Percentiles rank a stretch among this genome's conserved stretches.
phyloP scores from a whole-genome alignment of 2,797 vertebrate genomes.

The Rhyacichthys aspro region DNA sequence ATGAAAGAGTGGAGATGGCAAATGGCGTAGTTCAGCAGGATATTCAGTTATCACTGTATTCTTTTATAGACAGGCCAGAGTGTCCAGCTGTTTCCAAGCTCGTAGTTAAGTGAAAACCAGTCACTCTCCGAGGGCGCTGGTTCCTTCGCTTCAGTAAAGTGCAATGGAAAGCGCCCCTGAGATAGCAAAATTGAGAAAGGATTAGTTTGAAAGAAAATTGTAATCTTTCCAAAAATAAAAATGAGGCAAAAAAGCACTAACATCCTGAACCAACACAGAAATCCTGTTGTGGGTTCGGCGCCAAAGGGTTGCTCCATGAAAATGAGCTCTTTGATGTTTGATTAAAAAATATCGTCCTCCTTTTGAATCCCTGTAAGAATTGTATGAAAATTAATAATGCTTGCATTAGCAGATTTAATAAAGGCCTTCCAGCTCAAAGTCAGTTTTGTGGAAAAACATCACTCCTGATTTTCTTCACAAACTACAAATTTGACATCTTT shows the following conservation, averaged over 20 bases:
- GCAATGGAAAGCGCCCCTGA: slow-evolving; percentile 63
- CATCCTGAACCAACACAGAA: slow-evolving; percentile 59
- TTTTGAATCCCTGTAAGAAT: slow-evolving; percentile 55
- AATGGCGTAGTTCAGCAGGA: slow-evolving; percentile 66
- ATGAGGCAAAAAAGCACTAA: slow-evolving; percentile 61
- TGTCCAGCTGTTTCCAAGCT: slow-evolving; percentile 59
- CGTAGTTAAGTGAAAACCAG: slow-evolving; percentile 57
- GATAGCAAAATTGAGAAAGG: slow-evolving; percentile 40
- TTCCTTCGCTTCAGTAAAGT: slow-evolving; percentile 49
- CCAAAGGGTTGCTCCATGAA: slow-evolving; percentile 66
- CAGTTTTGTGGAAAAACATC: slow-evolving; percentile 28
- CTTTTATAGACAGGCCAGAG: slow-evolving; percentile 52
- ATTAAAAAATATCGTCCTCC: slow-evolving; percentile 66
- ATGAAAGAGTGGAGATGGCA: slow-evolving; percentile 70
- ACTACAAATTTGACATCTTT: slow-evolving; percentile 34
- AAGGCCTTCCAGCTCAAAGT: slow-evolving; percentile 29
- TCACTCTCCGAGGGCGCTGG: slow-evolving; percentile 47
- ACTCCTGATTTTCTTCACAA: slow-evolving; percentile 16
- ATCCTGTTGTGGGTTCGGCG: slow-evolving; percentile 51
- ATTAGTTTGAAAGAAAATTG: slow-evolving; percentile 47
- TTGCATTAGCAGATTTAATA: slow-evolving; percentile 61
- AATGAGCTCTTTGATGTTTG: slow-evolving; percentile 76
- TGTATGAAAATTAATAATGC: slow-evolving; percentile 62
- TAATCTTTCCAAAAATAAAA: slow-evolving; percentile 61
- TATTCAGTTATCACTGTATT: slow-evolving; percentile 73